phyloP scores from a whole-genome alignment of 2,113 vertebrate genomes.

The Coryphaenoides rupestris region DNA sequence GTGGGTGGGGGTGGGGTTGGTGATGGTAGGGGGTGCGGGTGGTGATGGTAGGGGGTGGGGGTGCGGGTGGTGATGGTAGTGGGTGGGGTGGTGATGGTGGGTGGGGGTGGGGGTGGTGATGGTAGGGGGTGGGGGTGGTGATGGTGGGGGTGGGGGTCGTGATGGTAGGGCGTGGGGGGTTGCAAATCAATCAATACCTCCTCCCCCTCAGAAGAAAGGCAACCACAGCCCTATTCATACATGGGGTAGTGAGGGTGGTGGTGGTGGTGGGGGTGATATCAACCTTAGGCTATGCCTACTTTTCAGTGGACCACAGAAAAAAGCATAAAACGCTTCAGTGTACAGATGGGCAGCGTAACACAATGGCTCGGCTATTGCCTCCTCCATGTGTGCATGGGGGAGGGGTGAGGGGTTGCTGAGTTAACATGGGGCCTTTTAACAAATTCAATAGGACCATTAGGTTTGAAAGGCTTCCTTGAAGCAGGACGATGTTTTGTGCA shows the following conservation, averaged over 20 bases:
- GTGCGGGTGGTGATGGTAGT: no score
- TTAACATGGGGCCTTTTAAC: slow-evolving; percentile 57
- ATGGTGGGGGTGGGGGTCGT: no score
- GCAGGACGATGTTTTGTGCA: slow-evolving; percentile 26
- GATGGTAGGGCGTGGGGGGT: no score
- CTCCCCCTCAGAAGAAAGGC: not conserved
- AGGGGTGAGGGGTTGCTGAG: slow-evolving; percentile 1
- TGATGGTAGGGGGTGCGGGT: no score
- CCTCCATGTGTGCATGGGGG: slow-evolving; percentile 32
- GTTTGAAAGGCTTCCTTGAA: slow-evolving; percentile 54
- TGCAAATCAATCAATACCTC: slow-evolving; percentile 21
- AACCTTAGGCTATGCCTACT: slow-evolving; percentile 30
- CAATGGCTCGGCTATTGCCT: slow-evolving; percentile 32
- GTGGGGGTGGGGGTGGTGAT: no score
- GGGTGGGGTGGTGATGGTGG: no score
- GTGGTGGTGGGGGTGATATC: slow-evolving; percentile 18
- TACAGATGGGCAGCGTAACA: slow-evolving; percentile 38
- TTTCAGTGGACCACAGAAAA: slow-evolving; percentile 33
- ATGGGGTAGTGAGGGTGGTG: slow-evolving; percentile 3
- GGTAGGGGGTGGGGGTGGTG: no score
- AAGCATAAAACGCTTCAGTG: slow-evolving; percentile 23
- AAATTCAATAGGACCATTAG: slow-evolving; percentile 64
- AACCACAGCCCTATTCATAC: slow-evolving; percentile 12
- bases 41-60: no score
- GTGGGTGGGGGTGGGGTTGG: no score